Evolutionary conservation across 2,797 vertebrate species (phyloP).

Genomic region (Antrozous pallidus): DNA sequence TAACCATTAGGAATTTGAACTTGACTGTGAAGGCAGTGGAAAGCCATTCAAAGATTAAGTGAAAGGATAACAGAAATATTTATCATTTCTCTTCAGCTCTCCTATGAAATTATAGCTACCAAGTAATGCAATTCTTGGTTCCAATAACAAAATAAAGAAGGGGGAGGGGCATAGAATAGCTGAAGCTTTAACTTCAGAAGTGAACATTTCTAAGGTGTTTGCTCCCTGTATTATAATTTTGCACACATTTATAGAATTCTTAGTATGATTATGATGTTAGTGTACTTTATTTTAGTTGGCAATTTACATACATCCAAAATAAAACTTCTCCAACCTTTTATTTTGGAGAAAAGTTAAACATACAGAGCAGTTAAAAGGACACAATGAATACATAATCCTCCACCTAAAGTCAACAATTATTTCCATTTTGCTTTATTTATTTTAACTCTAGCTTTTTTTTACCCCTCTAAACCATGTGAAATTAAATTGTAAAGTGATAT

Average conservation of each 20-base stretch:
- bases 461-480: neutral
- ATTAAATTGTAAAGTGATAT: neutral
- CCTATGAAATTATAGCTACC: neutral
- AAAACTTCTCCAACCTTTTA: neutral
- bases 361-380: neutral
- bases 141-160: neutral
- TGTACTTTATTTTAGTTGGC: slow-evolving; percentile 22
- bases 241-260: neutral
- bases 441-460: neutral
- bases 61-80: neutral
- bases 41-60: neutral
- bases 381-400: neutral
- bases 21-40: neutral
- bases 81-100: neutral
- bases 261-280: neutral
- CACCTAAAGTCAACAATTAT: neutral
- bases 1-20: neutral
- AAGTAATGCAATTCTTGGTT: neutral
- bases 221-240: neutral
- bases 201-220: neutral
- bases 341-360: neutral
- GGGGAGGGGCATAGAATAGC: neutral
- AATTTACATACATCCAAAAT: neutral
- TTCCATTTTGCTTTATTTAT: neutral
- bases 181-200: neutral